Base-by-base conservation (phyloP, 1,140 invertebrate species). In the Phocides pigmalion region DNA sequence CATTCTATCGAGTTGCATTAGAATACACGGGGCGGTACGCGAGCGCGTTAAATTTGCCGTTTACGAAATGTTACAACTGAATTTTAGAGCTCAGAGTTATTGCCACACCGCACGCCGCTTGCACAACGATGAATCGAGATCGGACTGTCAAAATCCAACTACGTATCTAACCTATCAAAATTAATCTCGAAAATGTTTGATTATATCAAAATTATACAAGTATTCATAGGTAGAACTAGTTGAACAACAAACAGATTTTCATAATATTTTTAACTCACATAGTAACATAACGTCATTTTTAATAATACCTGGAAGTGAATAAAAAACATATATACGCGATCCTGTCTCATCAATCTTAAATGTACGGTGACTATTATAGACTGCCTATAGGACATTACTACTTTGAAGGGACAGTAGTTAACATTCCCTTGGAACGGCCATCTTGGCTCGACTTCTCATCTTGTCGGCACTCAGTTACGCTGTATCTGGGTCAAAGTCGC, bases 21-120 rank as follows among this genome's bases (percentile, higher is more conserved):
- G 76, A 85, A 83, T 86, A 83, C 73, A 86, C 76, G 74, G 80
- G 79, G 81, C 86, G 80, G 82, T 78, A 73, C 78, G 78, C 79
- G 78, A 80, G 73, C 81, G 81, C 79, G 83, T 82, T 83, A 87
- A 87, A 86, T 87, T 89, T 81, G 79, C 81, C 76, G 86, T 87
- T 89, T 90, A 87, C 85, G 82, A 90, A 90, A 90, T 83, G 76
- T 80, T 82, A 84, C 79, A 80, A 84, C 78, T 84, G 79, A 87
- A 90, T 89, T 87, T 89, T 86, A 80, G 84, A 87, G 76, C 82
- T 83, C 63, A 58, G 37, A 75, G 76, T 62, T 76, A 82, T 90
- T 88, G 84, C 87, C 72, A 79, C 85, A 90, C 64, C 58, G 78
- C 72, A 61, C 62, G 66, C 59, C 62, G 79, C 74, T 89, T 90